Conservation (phyloP, 2,888 invertebrate genomes). For the Ecliptopera silaceata region DNA sequence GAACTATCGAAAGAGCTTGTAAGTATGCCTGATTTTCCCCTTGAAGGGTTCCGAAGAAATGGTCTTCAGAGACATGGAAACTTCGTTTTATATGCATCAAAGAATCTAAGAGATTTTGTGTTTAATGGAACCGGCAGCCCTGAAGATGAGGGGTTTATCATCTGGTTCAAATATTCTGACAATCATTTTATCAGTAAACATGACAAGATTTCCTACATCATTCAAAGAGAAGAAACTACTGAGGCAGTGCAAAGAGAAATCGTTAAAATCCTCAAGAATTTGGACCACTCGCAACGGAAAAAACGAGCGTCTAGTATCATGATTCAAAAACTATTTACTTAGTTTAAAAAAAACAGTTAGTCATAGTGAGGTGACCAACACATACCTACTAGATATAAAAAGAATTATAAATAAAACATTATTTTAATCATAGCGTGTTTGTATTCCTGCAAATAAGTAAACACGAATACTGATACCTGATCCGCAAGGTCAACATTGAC, state of each 20-base stretch:
- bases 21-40: slow-evolving; percentile 29
- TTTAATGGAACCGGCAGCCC: slow-evolving; percentile 39
- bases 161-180: slow-evolving; percentile 40
- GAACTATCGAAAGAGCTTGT: slow-evolving; percentile 13
- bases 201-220: slow-evolving; percentile 16
- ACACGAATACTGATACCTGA: slow-evolving; percentile 4
- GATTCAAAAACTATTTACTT: background rate
- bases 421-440: background rate
- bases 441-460: slow-evolving; percentile 2
- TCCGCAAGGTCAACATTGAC: slow-evolving; percentile 4
- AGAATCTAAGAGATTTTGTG: slow-evolving; percentile 47
- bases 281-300: background rate
- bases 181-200: slow-evolving; percentile 3
- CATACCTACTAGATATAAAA: background rate
- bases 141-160: slow-evolving; percentile 46
- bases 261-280: slow-evolving; percentile 9
- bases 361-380: background rate
- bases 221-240: slow-evolving; percentile 16
- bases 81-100: slow-evolving; percentile 49
- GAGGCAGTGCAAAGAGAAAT: slow-evolving; percentile 5
- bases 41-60: slow-evolving; percentile 40
- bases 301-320: background rate
- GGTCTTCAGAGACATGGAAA: slow-evolving; percentile 40
- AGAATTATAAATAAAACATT: background rate
- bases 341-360: too few relatives aligned